Evolutionary conservation across 2,888 invertebrate genomes (phyloP), one percentile per base, ranked within the genome.

Genomic region (Lithophane ornitopus): DNA sequence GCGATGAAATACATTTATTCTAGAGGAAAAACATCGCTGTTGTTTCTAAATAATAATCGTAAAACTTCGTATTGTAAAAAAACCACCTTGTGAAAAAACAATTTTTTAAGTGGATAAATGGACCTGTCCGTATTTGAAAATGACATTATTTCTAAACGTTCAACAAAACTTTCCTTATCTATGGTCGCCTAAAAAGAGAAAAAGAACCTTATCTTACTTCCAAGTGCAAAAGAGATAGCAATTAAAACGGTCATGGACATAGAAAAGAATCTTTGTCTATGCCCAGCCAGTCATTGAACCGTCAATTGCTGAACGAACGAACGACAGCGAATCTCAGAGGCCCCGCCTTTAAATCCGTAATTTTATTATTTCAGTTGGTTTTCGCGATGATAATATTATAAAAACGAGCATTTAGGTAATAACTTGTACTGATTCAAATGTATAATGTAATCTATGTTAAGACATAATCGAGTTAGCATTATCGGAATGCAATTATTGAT

Each of bases 311-410:
- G 93, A 94, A 92, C 94, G 94, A 94, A 94, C 94, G 94, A 95
- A 93, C 95, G 93, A 94, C 91, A 92, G 92, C 90, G 92, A 93
- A 92, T 92, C 93, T 93, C 92, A 84, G 90, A 95, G 95, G 95
- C 96, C 96, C 95, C 96, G 96, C 96, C 96, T 96, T 91, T 94
- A 92, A 68, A 92, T 89, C 91, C 92, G 93, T 93, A 93, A 93
- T 93, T 94, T 94, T 93, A 94, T 92, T 92, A 93, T 92, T 94
- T 94, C 90, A 92, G 92, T 93, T 93, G 91, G 92, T 91, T 93
- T 94, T 91, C 94, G 95, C 94, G 92, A 96, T 95, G 95, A 91
- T 94, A 94, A 90, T 94, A 90, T 93, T 94, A 93, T 95, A 95
- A 93, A 92, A 91, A 84, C 86, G 90, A 86, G 85, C 84, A 88